Percentiles rank a stretch among this genome's conserved stretches.
These are phyloP conservation scores for Marcusenius ussheri DNA, from an alignment of 2,113 vertebrate genomes.

Conservation along the genomic window DNA sequence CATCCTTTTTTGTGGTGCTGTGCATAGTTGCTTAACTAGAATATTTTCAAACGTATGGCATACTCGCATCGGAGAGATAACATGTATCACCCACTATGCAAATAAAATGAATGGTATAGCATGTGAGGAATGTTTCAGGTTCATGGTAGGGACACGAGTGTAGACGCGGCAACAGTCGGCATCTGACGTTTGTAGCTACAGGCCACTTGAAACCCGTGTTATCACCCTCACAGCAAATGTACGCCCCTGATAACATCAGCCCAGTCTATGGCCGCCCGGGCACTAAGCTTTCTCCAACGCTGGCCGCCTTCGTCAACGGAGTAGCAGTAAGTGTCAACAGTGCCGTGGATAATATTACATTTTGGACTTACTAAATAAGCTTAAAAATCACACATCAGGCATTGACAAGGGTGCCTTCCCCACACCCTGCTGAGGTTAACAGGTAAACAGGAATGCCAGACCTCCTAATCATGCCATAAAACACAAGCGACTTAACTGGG, in stretches of 20 bases:
- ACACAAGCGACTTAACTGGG: neutral
- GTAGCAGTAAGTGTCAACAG: conserved; percentile 67
- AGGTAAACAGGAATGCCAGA: neutral
- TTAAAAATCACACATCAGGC: neutral
- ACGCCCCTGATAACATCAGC: conserved; percentile 61
- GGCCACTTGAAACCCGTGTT: conserved; percentile 3
- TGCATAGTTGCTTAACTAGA: neutral
- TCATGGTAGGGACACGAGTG: neutral
- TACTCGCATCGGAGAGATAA: neutral
- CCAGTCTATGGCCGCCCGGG: conserved; percentile 67
- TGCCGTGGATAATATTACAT: neutral
- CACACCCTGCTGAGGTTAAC: neutral
- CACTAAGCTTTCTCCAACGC: conserved; percentile 62
- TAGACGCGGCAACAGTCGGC: neutral
- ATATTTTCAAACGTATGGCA: neutral
- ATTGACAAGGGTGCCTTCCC: neutral
- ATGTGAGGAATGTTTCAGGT: neutral
- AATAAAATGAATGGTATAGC: neutral
- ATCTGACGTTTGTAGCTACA: neutral
- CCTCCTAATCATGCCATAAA: neutral
- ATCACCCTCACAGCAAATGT: conserved; percentile 60
- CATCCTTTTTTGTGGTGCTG: neutral
- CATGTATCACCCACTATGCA: neutral
- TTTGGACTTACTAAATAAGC: neutral
- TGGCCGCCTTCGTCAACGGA: conserved; percentile 77